These are phyloP conservation scores for Agapornis roseicollis DNA, from an alignment of 2,113 vertebrate genomes.

Conservation along the genomic window DNA sequence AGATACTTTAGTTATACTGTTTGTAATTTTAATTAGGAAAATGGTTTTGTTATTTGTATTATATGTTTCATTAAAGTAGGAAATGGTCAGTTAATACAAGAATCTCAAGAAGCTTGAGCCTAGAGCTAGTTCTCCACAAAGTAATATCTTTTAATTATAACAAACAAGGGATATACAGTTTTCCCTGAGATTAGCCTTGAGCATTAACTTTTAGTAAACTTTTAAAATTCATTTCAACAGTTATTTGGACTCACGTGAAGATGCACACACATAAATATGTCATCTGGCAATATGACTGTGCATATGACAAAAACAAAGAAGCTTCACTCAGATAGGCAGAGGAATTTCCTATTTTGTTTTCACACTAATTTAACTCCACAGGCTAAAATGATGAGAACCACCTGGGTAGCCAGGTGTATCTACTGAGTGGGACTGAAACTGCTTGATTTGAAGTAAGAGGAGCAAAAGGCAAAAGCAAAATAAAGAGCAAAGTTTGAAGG, in stretches of 20 bases:
- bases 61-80: background rate
- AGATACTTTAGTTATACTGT: background rate
- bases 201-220: background rate
- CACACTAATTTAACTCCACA: background rate
- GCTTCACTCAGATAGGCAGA: background rate
- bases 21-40: background rate
- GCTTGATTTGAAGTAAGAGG: constrained; percentile 40
- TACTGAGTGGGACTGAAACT: background rate
- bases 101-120: background rate
- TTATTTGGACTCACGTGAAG: background rate
- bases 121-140: background rate
- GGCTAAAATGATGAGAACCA: background rate
- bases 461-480: constrained; percentile 16
- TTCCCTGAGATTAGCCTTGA: background rate
- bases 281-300: background rate
- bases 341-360: background rate
- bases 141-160: background rate
- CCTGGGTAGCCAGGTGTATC: background rate
- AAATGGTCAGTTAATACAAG: background rate
- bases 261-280: background rate
- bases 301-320: background rate
- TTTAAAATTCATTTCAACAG: background rate
- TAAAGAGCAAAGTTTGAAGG: constrained; percentile 51
- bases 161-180: background rate
- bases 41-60: background rate